phyloP scores from a whole-genome alignment of 2,888 invertebrate species.

The Aleiodes testaceus region DNA sequence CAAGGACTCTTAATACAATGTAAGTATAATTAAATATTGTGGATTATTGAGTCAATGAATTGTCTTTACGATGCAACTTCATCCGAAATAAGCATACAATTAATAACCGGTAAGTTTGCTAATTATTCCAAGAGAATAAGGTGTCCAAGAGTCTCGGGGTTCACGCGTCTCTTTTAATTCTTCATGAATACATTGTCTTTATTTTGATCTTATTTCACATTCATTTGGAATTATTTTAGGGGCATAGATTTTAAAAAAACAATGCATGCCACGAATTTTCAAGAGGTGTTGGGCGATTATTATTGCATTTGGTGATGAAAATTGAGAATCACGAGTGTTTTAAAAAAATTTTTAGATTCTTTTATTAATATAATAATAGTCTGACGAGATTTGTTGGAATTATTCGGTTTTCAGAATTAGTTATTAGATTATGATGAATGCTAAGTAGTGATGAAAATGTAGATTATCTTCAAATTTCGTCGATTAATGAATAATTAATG shows the following conservation, averaged over 20 bases:
- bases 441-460: too few relatives aligned
- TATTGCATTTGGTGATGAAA: slow-evolving; percentile 29
- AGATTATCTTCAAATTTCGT: too few relatives aligned
- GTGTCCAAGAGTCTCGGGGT: not conserved
- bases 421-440: too few relatives aligned
- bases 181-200: not conserved
- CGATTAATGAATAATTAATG: slow-evolving; percentile 14
- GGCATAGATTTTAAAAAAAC: slow-evolving; percentile 59
- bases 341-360: not conserved
- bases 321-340: slow-evolving; percentile 23
- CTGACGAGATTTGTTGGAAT: too few relatives aligned
- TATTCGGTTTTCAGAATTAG: too few relatives aligned
- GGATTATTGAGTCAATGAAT: not conserved
- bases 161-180: not conserved
- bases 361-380: too few relatives aligned
- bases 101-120: slow-evolving; percentile 21
- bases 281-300: slow-evolving; percentile 66
- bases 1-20: slow-evolving; percentile 91
- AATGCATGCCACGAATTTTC: slow-evolving; percentile 66
- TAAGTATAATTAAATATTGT: slow-evolving; percentile 77
- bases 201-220: slow-evolving; percentile 31
- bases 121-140: slow-evolving; percentile 12
- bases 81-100: slow-evolving; percentile 22
- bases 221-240: slow-evolving; percentile 38
- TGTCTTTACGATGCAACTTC: not conserved